These are phyloP conservation scores for Drosophila nr. fundita DNA, from an alignment of 2,888 invertebrate genomes.

Conservation along the genomic window DNA sequence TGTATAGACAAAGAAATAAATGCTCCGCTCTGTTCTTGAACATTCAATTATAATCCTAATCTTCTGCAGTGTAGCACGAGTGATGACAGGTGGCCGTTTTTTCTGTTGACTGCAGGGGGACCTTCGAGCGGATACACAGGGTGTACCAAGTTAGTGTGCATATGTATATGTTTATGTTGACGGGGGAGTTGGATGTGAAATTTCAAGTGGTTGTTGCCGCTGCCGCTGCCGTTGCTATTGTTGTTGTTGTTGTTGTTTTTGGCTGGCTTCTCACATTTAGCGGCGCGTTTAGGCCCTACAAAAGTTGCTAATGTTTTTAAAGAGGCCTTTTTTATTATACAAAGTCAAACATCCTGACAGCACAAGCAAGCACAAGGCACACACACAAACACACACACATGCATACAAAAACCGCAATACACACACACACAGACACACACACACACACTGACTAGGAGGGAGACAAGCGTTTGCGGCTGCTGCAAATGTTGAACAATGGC, in stretches of 20 bases:
- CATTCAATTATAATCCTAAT: not conserved
- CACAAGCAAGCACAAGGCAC: constrained; percentile 48
- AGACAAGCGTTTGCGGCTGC: constrained; percentile 53
- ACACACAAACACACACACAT: constrained; percentile 12
- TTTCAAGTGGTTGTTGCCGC: constrained; percentile 47
- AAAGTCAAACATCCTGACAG: constrained; percentile 76
- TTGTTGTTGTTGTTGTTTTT: constrained; percentile 7
- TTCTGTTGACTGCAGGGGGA: constrained; percentile 26
- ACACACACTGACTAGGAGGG: constrained; percentile 5
- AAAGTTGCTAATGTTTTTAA: constrained; percentile 82
- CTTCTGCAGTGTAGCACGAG: constrained; percentile 37
- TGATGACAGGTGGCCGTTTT: constrained; percentile 37
- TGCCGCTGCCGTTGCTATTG: not conserved
- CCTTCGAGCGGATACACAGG: constrained; percentile 14
- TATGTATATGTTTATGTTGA: constrained; percentile 9
- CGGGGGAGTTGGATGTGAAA: constrained; percentile 45
- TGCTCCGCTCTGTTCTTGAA: not conserved
- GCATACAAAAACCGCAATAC: constrained; percentile 21
- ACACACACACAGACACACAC: constrained; percentile 11
- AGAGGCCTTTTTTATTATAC: constrained; percentile 80
- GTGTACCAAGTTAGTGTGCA: constrained; percentile 14
- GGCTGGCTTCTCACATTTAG: constrained; percentile 59
- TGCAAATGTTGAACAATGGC: constrained; percentile 68
- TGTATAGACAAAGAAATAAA: not conserved
- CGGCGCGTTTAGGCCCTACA: constrained; percentile 75